Base-by-base conservation (phyloP, 2,797 vertebrate genomes). In the Echeneis naucrates region DNA sequence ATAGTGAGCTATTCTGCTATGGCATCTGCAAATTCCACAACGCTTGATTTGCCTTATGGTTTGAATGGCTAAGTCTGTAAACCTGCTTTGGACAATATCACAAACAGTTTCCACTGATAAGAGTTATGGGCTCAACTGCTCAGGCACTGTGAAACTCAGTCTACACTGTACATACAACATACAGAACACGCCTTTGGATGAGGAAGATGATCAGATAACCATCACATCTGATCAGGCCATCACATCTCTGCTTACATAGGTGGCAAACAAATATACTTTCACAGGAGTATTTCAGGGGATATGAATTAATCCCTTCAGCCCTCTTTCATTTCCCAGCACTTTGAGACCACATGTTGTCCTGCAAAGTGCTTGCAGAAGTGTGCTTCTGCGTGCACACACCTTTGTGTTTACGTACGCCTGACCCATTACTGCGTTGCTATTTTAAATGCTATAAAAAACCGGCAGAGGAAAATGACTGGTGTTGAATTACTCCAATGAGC, bases 371-470 rank as follows among this genome's bases (percentile, higher is more conserved):
- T 71, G 26, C 16, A 5, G 50, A 48, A 80, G 78, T 87, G 76
- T 69, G 16, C 51, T 66, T 76, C 62, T 51, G 52, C 2, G 44
- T 73, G 82, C 55, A n/a, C 8, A 14, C 10, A 0, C 66, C n/a
- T 60, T 53, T 64, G 65, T 65, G 72, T 71, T 65, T 71, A n/a
- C n/a, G 35, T 37, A 69, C 14, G 73, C 17, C 62, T 26, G 54
- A 45, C 56, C 77, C 85, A 91, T 94, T 94, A 91, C 82, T 21
- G 66, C 0, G 78, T 79, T 92, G 86, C 94, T 93, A 94, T 94
- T 95, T 93, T 91, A 92, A 94, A 93, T 91, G 91, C 89, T 89
- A 90, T 92, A 88, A 92, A n/a, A 94, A 94, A 88, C 85, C 90
- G 90, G 88, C 85, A 79, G 80, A 86, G 84, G 85, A 91, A 88